Base-by-base conservation (phyloP, 2,888 invertebrate genomes). In the Teleiodes luculella region DNA sequence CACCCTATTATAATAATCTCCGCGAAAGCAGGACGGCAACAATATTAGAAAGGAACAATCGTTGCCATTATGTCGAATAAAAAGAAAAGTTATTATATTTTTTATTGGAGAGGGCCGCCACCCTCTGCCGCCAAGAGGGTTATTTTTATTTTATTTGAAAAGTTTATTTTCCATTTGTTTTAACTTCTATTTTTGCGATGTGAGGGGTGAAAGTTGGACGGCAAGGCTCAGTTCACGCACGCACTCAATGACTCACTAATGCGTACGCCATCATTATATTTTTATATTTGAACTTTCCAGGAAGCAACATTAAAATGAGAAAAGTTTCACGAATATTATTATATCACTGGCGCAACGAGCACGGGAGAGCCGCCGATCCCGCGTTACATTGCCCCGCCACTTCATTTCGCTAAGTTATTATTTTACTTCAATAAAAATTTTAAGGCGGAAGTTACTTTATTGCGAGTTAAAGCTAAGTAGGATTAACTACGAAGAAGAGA, bases 31-130 rank as follows among this genome's bases (percentile, higher is more conserved):
- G 71, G 86, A 86, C 76, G 66, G 80, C 79, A 80, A 80, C 77
- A 76, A 72, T 75, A 84, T 86, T 83, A 85, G 83, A 85, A 81
- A 72, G 77, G 80, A 80, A 83, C 86, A 83, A 83, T 81, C 85
- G 86, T 80, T 80, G 83, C 85, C 84, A 87, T 87, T 87, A 87
- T 80, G 86, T 77, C 83, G 85, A 86, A 87, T 86, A 86, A 87
- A 88, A 87, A 88, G 88, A 88, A 87, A 88, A 88, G 89, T 88
- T 88, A 89, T 89, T 88, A 87, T 89, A 89, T 88, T 88, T 88
- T 88, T 88, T 86, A 84, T 87, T 84, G 84, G 83, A 82, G 83
- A 78, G 87, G 86, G 86, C 84, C 75, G 83, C 86, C 85, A 83
- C 86, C 86, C 87, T 83, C 83, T 76, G 76, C 84, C 81, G 79